Base-by-base conservation (phyloP, 2,113 vertebrate genomes). In the Nibea coibor region DNA sequence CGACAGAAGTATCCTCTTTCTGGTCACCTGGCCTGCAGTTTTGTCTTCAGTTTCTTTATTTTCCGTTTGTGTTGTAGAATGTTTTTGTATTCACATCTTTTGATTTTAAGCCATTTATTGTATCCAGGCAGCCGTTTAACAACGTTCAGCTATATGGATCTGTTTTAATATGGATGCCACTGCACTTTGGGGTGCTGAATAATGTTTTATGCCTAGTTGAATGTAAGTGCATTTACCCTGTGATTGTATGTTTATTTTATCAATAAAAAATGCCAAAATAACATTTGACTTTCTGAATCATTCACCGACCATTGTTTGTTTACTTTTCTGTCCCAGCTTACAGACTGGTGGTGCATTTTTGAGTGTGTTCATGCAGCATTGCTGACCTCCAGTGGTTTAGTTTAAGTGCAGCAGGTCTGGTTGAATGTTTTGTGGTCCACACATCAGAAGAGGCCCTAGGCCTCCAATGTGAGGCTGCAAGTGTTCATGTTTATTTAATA, bases 341-440 rank as follows among this genome's bases (percentile, higher is more conserved):
- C 4, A 7, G 22, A 43, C 62, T 15, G 16, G 4, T 10, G 3
- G 15, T 48, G 26, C 31, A 15, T 53, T 14, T 28, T 14, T 45
- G 10, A 61, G 57, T 24, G 48, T 92, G 86, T 64, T 91, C 87
- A 10, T 77, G 93, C 93, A 93, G 94, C 69, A 94, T 80, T 54
- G 95, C 86, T 77, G 87, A 92, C 74, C 94, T 92, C 97, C 96
- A 71, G 73, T 82, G 85, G 87, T 42, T 28, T 35, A 56, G 47
- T 26, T 51, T 10, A 68, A 64, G 35, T 75, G n/a, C 11, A 26
- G 3, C 72, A 66, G 19, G 42, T 24, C 6, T 59, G 2, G 43
- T 45, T 45, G 4, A 45, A 45, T 45, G 43, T 45, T 11, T 45
- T 45, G 10, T 45, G 4, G 4, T 14, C 43, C 10, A 45, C 10